Evolutionary conservation across 2,797 vertebrate genomes (phyloP), one percentile per base, ranked within the genome.

Genomic region (Brotula barbata): DNA sequence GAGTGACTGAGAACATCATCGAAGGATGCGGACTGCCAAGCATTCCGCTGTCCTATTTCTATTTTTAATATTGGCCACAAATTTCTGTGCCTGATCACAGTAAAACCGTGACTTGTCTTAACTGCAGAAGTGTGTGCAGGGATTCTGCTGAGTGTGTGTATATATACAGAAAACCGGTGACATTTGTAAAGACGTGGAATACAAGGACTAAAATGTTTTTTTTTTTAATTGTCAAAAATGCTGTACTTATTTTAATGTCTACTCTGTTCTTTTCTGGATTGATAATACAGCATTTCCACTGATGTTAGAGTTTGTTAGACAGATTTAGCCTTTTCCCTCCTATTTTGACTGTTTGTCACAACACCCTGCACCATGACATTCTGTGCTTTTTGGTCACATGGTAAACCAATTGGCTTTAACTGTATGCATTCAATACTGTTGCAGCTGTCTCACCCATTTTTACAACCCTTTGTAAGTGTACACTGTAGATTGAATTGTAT

Each of bases 1-100:
- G 96, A 99, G 97, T 56, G 96, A 99, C 86, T 98, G 86, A 94
- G 25, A 19, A 25, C 25, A 10, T 56, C 48, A 6, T 2, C 31
- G 25, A 28, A 59, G 6, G 9, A 52, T 47, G 46, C 37, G 12
- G 34, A 48, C 58, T 17, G n/a, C 12, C 16, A 42, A 14, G 64
- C 45, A 55, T 64, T 58, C 41, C 68, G 59, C 69, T 73, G 49
- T 65, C 79, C 77, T 63, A 20, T 89, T 89, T 90, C 78, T 90
- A 91, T 91, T 90, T 87, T 80, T 78, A 85, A 69, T 71, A 71
- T 66, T 33, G 76, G 71, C 78, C 63, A 71, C 79, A 61, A 63
- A 49, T 71, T 72, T 77, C 66, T 68, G 73, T 72, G 85, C 78
- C 85, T 80, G 80, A 80, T 85, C 71, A 71, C 78, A 64, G 60